Evolutionary conservation across 1,140 invertebrate genomes (phyloP).

Genomic region (Aphelinus atriplicis): DNA sequence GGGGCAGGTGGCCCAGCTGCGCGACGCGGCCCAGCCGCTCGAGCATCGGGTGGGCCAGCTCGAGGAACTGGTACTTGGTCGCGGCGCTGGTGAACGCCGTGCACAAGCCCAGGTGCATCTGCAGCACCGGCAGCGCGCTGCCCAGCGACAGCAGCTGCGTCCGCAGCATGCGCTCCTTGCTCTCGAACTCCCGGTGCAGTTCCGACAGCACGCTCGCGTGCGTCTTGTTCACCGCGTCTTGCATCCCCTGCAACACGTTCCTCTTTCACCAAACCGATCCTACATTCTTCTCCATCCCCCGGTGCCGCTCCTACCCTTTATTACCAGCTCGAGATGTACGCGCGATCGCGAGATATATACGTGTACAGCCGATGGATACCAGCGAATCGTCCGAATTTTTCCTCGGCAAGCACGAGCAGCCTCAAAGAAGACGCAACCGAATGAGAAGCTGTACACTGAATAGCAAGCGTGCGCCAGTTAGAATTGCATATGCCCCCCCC

Average conservation of each 20-base stretch:
- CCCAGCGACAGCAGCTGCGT: constrained; percentile 70
- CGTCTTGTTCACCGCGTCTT: constrained; percentile 74
- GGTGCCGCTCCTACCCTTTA: too few species aligned
- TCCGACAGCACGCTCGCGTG: constrained; percentile 72
- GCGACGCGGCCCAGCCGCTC: constrained; percentile 73
- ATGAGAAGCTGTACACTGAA: too few species aligned
- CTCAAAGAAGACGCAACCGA: too few species aligned
- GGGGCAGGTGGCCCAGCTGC: constrained; percentile 73
- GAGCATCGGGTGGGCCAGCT: constrained; percentile 74
- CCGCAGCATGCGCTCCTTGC: constrained; percentile 73
- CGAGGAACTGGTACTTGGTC: constrained; percentile 78
- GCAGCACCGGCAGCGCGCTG: constrained; percentile 72
- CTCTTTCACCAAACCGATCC: too few species aligned
- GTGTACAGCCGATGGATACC: too few species aligned
- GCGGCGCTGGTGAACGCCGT: constrained; percentile 75
- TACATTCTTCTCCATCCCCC: too few species aligned
- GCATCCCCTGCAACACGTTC: constrained; percentile 54
- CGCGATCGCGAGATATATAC: too few species aligned
- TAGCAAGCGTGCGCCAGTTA: too few species aligned
- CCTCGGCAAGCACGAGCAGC: too few species aligned
- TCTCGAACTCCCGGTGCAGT: constrained; percentile 75
- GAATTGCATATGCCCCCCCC: too few species aligned
- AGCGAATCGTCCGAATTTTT: too few species aligned
- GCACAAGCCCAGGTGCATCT: constrained; percentile 75
- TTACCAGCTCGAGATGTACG: too few species aligned